phyloP scores from a whole-genome alignment of 2,888 invertebrate genomes.

The Calameuta filiformis region DNA sequence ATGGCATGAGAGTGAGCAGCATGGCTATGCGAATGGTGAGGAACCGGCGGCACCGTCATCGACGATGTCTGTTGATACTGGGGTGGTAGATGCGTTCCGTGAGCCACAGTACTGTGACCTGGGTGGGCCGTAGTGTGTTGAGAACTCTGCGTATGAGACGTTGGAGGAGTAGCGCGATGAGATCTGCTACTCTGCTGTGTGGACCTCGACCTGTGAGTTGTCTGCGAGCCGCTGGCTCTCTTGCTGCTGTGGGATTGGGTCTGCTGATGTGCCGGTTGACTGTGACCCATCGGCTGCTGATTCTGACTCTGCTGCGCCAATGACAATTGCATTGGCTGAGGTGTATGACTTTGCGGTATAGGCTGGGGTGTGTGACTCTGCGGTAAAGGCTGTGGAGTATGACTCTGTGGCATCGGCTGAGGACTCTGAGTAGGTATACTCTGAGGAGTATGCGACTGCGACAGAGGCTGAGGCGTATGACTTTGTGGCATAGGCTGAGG shows the following conservation, averaged over 20 bases:
- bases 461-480: conserved; percentile 51
- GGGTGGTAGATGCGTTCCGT: conserved; percentile 50
- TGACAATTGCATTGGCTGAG: conserved; percentile 58
- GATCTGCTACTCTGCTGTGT: conserved; percentile 55
- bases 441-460: conserved; percentile 51
- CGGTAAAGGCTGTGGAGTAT: conserved; percentile 58
- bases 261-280: conserved; percentile 46
- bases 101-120: conserved; percentile 46
- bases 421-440: conserved; percentile 54
- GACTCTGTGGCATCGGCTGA: conserved; percentile 56
- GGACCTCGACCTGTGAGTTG: conserved; percentile 57
- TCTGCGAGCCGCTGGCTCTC: conserved; percentile 56
- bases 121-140: conserved; percentile 31
- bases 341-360: conserved; percentile 52
- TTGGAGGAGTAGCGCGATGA: conserved; percentile 58
- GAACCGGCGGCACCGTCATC: conserved; percentile 55
- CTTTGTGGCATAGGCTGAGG: conserved; percentile 67
- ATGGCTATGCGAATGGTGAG: conserved; percentile 57
- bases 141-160: conserved; percentile 48
- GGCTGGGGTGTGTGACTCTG: conserved; percentile 54
- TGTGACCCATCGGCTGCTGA: conserved; percentile 53
- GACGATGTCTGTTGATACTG: conserved; percentile 56
- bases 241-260: conserved; percentile 53
- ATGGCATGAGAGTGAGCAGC: conserved; percentile 69
- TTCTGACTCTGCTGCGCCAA: conserved; percentile 56